Percentiles rank a stretch among this genome's conserved stretches.
Evolutionary conservation across 2,113 vertebrate genomes (phyloP).

Genomic region (Cnemophilus loriae): DNA sequence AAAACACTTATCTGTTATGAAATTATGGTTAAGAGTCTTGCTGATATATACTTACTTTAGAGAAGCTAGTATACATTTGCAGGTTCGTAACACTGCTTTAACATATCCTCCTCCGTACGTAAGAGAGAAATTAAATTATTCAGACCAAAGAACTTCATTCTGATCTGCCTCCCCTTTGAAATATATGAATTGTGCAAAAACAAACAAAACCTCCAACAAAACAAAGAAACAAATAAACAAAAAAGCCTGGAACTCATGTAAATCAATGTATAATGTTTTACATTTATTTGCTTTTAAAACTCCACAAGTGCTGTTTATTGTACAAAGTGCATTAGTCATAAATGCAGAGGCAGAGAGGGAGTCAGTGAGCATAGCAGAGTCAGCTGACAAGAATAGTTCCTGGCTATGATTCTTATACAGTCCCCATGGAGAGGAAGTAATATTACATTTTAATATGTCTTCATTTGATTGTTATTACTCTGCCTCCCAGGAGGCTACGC

Average conservation of each 20-base stretch:
- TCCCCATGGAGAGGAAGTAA: slow-evolving; percentile 63
- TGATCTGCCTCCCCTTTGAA: not conserved
- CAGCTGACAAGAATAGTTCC: slow-evolving; percentile 55
- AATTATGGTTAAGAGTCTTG: not conserved
- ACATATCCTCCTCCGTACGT: not conserved
- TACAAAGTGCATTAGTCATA: slow-evolving; percentile 7
- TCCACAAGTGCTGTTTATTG: not conserved
- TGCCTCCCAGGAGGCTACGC: slow-evolving; percentile 51
- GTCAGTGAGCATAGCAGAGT: slow-evolving; percentile 11
- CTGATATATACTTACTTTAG: not conserved
- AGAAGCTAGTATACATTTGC: not conserved
- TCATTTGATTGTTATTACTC: slow-evolving; percentile 63
- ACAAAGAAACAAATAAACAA: not conserved
- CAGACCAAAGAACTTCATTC: not conserved
- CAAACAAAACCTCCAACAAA: not conserved
- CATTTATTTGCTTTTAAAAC: slow-evolving; percentile 20
- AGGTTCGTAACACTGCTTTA: not conserved
- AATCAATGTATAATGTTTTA: not conserved
- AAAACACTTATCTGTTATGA: not conserved
- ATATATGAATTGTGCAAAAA: not conserved
- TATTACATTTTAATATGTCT: slow-evolving; percentile 67
- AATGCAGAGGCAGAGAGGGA: slow-evolving; percentile 49
- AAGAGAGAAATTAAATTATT: not conserved
- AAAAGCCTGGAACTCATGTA: not conserved
- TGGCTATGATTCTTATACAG: slow-evolving; percentile 59